Percentiles rank a stretch among this genome's conserved stretches.
Conservation (phyloP, 2,113 vertebrate genomes). For the Cygnus buccinator region DNA sequence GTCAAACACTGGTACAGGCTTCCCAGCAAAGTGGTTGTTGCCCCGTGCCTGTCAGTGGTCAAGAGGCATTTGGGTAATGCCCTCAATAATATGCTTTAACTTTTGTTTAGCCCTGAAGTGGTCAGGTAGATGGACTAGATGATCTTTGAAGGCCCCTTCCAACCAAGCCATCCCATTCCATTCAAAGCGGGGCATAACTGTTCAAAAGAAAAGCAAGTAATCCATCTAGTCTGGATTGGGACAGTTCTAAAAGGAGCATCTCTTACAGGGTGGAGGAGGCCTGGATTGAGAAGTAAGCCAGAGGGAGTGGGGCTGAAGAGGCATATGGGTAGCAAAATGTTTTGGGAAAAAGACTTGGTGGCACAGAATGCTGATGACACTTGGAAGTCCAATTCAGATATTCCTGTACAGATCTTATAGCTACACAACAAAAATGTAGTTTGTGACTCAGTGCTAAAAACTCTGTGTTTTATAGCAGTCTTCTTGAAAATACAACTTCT, state of each 20-base stretch:
- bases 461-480: neutral
- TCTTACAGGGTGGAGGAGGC: neutral
- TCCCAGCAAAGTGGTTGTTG: neutral
- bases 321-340: fast-evolving
- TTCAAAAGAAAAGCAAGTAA: neutral
- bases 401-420: neutral
- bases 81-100: neutral
- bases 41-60: neutral
- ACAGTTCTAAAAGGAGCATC: neutral
- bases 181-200: neutral
- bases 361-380: neutral
- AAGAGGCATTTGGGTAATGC: neutral
- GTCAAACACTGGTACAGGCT: neutral
- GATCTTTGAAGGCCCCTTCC: neutral
- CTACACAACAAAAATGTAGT: neutral
- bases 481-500: neutral
- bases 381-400: neutral
- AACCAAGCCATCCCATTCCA: neutral
- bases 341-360: neutral
- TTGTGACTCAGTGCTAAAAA: neutral
- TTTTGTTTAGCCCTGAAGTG: neutral
- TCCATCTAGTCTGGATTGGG: neutral
- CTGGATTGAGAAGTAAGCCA: neutral
- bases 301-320: neutral
- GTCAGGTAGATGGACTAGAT: neutral